Percentiles rank a stretch among this genome's conserved stretches.
Evolutionary conservation across 1,140 invertebrate genomes (phyloP).

Genomic region (Homarus americanus): DNA sequence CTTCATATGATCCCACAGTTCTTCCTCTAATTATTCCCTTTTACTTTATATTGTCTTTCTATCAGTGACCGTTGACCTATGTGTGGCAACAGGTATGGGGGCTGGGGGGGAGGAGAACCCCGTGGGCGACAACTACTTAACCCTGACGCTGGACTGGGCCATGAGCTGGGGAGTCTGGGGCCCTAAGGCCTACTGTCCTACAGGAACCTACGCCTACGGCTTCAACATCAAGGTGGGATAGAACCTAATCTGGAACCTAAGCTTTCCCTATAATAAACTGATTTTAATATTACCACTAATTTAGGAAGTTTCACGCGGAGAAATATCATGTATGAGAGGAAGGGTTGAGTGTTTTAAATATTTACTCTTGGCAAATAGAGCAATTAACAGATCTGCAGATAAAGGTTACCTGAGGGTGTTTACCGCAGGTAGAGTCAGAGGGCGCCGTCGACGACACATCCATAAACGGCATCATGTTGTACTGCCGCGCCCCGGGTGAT

Average conservation of each 20-base stretch:
- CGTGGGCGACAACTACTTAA: neutral
- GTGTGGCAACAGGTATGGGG: neutral
- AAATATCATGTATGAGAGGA: neutral
- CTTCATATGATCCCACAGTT: too few relatives aligned
- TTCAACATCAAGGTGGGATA: constrained; percentile 37
- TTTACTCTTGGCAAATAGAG: neutral
- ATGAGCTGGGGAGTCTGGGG: constrained; percentile 61
- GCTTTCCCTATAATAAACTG: too few relatives aligned
- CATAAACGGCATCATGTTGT: constrained; percentile 49
- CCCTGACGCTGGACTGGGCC: constrained; percentile 51
- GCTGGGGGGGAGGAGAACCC: too few relatives aligned
- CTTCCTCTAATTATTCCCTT: too few relatives aligned
- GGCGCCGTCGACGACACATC: constrained; percentile 34
- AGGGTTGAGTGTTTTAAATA: neutral
- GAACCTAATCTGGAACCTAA: too few relatives aligned
- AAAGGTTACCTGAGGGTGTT: too few relatives aligned
- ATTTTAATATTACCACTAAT: neutral
- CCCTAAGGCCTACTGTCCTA: constrained; percentile 29
- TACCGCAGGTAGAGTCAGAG: constrained; percentile 37
- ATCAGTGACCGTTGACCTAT: too few relatives aligned
- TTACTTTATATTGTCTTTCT: too few relatives aligned
- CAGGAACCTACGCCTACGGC: constrained; percentile 41
- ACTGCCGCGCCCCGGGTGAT: constrained; percentile 12
- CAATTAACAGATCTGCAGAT: too few relatives aligned
- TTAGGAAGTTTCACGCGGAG: neutral